These are phyloP conservation scores for Trichogramma dendrolimi DNA, from an alignment of 2,888 invertebrate genomes.

Conservation along the genomic window DNA sequence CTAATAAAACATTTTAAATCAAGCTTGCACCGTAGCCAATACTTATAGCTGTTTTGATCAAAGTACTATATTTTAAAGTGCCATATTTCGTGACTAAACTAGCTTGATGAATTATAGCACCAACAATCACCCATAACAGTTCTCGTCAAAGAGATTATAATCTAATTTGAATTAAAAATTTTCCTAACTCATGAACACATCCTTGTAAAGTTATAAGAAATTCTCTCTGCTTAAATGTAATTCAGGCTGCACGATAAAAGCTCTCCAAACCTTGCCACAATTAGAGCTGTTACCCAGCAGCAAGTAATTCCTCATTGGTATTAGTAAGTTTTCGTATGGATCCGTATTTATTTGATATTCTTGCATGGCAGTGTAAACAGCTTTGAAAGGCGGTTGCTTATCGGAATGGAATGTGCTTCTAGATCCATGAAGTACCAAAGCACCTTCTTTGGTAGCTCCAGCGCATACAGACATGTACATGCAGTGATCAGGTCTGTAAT, in stretches of 20 bases:
- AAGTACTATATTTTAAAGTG: too few relatives aligned
- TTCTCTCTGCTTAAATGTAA: constrained; percentile 35
- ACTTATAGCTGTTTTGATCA: too few relatives aligned
- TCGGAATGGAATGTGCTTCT: constrained; percentile 79
- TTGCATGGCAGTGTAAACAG: constrained; percentile 63
- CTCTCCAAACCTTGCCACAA: constrained; percentile 62
- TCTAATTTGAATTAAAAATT: too few relatives aligned
- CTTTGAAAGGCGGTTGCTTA: constrained; percentile 80
- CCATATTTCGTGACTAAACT: too few relatives aligned
- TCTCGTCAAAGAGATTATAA: too few relatives aligned
- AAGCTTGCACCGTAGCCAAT: too few relatives aligned
- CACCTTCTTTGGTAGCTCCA: constrained; percentile 66
- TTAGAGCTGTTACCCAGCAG: constrained; percentile 47
- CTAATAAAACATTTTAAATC: too few relatives aligned
- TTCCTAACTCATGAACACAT: too few relatives aligned
- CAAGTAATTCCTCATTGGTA: constrained; percentile 58
- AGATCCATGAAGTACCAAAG: constrained; percentile 84
- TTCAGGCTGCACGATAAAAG: constrained; percentile 52
- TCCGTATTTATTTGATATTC: constrained; percentile 68
- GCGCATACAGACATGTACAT: constrained; percentile 89
- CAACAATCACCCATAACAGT: too few relatives aligned
- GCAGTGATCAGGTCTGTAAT: constrained; percentile 93
- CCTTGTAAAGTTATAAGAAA: too few relatives aligned
- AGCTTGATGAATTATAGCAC: too few relatives aligned
- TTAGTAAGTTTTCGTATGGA: constrained; percentile 60